A percentile compares a stretch with the other conserved stretches of the same genome.
Conservation (phyloP, 2,888 invertebrate genomes). For the Dioctria linearis region DNA sequence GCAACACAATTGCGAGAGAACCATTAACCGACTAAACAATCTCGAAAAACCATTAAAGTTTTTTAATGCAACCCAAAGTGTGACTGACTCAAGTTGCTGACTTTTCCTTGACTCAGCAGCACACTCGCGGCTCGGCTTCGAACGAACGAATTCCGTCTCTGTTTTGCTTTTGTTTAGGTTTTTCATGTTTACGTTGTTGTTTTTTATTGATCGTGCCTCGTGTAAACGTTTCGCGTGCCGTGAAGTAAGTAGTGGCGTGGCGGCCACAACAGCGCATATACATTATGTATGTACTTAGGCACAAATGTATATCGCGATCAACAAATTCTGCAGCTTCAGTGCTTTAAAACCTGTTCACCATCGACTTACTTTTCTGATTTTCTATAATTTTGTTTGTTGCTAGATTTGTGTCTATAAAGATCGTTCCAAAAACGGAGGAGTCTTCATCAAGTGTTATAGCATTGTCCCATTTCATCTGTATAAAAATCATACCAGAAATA, state of each 20-base stretch:
- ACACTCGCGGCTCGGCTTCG: not conserved
- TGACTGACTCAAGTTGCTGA: constrained; percentile 36
- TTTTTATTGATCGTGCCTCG: constrained; percentile 31
- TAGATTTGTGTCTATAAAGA: constrained; percentile 18
- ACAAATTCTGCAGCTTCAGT: constrained; percentile 13
- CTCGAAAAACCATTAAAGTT: constrained; percentile 35
- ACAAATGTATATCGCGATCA: not conserved
- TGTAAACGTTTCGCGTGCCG: constrained; percentile 47
- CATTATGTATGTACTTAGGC: no score
- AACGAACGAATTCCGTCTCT: constrained; percentile 8
- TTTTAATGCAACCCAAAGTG: constrained; percentile 33
- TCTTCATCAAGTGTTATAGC: constrained; percentile 13
- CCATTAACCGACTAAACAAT: constrained; percentile 11
- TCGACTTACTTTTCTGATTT: constrained; percentile 24
- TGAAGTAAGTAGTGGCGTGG: constrained; percentile 17
- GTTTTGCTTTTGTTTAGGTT: not conserved
- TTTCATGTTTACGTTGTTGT: constrained; percentile 23
- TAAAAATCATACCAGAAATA: not conserved
- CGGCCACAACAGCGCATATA: not conserved
- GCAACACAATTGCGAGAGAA: constrained; percentile 31
- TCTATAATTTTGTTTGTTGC: not conserved
- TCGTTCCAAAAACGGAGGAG: constrained; percentile 23
- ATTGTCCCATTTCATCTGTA: constrained; percentile 43
- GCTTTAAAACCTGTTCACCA: constrained; percentile 46
- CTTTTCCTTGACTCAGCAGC: constrained; percentile 45